These are phyloP conservation scores for Acrossocheilus fasciatus DNA, from an alignment of 2,797 vertebrate genomes.

Conservation along the genomic window DNA sequence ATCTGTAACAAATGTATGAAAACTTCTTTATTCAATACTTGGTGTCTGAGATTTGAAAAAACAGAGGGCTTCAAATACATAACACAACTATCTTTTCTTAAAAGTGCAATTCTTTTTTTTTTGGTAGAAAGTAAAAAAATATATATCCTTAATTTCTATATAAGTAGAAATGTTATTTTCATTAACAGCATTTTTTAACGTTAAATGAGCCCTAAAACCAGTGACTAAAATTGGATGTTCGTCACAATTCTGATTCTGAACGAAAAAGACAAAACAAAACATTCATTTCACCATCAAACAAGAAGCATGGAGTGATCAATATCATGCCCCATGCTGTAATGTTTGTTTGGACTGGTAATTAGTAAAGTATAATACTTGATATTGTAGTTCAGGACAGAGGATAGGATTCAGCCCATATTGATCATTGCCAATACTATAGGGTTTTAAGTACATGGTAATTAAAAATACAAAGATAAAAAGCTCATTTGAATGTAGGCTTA, in stretches of 20 bases:
- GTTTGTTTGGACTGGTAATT: slow-evolving; percentile 66
- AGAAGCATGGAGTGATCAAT: slow-evolving; percentile 43
- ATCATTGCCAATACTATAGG: slow-evolving; percentile 75
- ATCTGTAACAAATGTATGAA: slow-evolving; percentile 73
- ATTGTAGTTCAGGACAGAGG: slow-evolving; percentile 69
- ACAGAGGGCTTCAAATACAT: slow-evolving; percentile 78
- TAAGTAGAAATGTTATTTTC: slow-evolving; percentile 85
- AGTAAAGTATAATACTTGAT: slow-evolving; percentile 74
- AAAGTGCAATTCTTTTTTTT: slow-evolving; percentile 82
- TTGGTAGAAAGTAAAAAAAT: slow-evolving; percentile 84
- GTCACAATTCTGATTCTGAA: slow-evolving; percentile 75
- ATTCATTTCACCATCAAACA: slow-evolving; percentile 69
- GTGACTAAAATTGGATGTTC: slow-evolving; percentile 75
- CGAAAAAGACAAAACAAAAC: slow-evolving; percentile 74
- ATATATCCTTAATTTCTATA: slow-evolving; percentile 83
- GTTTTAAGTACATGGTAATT: slow-evolving; percentile 62
- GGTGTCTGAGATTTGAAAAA: slow-evolving; percentile 71
- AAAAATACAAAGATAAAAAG: slow-evolving; percentile 77
- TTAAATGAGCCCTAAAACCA: slow-evolving; percentile 76
- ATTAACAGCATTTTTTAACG: slow-evolving; percentile 73
- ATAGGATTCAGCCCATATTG: slow-evolving; percentile 70
- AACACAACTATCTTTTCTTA: slow-evolving; percentile 75
- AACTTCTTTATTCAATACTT: slow-evolving; percentile 71
- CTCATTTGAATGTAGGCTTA: slow-evolving; percentile 67
- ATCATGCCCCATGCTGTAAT: slow-evolving; percentile 65